Evolutionary conservation across 2,113 vertebrate species (phyloP), one percentile per base, ranked within the genome.

Genomic region (Acanthochromis polyacanthus): DNA sequence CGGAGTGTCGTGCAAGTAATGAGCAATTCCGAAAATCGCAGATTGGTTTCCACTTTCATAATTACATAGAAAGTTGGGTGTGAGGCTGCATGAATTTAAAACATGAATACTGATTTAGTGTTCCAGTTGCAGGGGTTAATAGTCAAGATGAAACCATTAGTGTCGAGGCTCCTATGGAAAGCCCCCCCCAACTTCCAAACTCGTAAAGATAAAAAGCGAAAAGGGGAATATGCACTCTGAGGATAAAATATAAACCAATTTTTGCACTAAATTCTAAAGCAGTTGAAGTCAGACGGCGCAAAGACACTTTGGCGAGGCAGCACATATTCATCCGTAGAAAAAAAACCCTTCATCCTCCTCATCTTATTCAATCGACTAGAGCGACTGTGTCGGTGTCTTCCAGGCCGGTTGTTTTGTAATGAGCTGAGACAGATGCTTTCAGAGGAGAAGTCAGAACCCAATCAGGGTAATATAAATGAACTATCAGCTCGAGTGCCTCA

Each of bases 201-300:
- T 65, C 55, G 67, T 82, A 75, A 59, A 85, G 50, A 83, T 89
- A 73, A 79, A 79, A 62, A 75, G 69, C 0, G 3, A 74, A 68
- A 61, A 16, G 25, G 19, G 43, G 52, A 72, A 75, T 48, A 52
- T 75, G 60, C 61, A 67, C 66, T 46, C 45, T 78, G 32, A 48
- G 61, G 61, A 74, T 70, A 71, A 76, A 71, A 52, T 66, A 68
- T 32, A 74, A 67, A 19, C 43, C 10, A 8, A 62, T 61, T 71
- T 77, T n/a, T 53, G 23, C 60, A 16, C 48, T 55, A 67, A 61
- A 76, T 75, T 70, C 69, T 43, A 36, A 72, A 77, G 59, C 43
- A 65, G 43, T 7, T 50, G 22, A 83, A 70, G 58, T 61, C 68
- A 70, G 30, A 78, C 20, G 57, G 52, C 62, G 68, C 30, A 64